These are phyloP conservation scores for Agrenia bidenticulata DNA, from an alignment of 2,888 invertebrate species.

Conservation along the genomic window DNA sequence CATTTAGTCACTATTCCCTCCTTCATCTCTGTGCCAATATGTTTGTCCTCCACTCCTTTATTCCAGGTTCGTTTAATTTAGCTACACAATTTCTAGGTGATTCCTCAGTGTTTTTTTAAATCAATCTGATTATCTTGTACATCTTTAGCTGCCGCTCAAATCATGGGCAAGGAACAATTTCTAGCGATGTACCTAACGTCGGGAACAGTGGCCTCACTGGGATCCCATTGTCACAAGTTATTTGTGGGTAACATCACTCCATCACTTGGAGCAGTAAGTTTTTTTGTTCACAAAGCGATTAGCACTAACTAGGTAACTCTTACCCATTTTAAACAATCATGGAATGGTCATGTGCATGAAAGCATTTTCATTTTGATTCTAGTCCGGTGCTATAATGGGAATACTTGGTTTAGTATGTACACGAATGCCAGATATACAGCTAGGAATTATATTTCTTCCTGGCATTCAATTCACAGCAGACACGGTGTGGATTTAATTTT, in stretches of 20 bases:
- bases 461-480: slow-evolving; percentile 67
- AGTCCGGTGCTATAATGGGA: slow-evolving; percentile 96
- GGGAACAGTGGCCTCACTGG: slow-evolving; percentile 81
- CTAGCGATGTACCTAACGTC: slow-evolving; percentile 84
- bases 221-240: slow-evolving; percentile 79
- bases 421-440: slow-evolving; percentile 81
- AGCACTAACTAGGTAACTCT: too few relatives aligned
- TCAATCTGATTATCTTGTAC: slow-evolving; percentile 42
- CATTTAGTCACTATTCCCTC: slow-evolving; percentile 87
- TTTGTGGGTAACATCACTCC: slow-evolving; percentile 68
- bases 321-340: too few relatives aligned
- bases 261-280: slow-evolving; percentile 89
- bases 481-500: slow-evolving; percentile 60
- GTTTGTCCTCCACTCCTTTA: slow-evolving; percentile 90
- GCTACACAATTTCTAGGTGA: not conserved
- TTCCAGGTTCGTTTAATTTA: slow-evolving; percentile 58
- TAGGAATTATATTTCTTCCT: slow-evolving; percentile 87
- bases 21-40: slow-evolving; percentile 90
- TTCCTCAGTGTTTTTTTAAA: not conserved
- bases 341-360: too few relatives aligned
- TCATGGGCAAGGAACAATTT: slow-evolving; percentile 89
- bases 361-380: slow-evolving; percentile 32
- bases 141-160: slow-evolving; percentile 65
- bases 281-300: not conserved
- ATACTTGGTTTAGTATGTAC: slow-evolving; percentile 83